Conservation (phyloP, 2,113 vertebrate species). For the Felis catus region DNA sequence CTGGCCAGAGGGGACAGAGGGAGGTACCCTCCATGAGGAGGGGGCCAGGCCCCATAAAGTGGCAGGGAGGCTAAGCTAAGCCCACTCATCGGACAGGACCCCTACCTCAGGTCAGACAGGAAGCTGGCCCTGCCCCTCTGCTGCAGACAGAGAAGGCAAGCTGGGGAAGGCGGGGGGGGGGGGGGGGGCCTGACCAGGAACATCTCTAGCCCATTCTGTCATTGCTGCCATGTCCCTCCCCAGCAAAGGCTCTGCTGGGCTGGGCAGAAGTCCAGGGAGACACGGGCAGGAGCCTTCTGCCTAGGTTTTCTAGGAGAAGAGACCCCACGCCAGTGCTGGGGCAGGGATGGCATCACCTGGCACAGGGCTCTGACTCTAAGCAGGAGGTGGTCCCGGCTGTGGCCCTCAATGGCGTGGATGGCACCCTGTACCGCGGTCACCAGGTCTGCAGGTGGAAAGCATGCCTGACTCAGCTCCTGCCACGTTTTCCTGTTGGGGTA, state of each 20-base stretch:
- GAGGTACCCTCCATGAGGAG: background rate
- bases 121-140: background rate
- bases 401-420: conserved; percentile 63
- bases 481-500: conserved; percentile 65
- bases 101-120: background rate
- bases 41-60: background rate
- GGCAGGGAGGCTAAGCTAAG: background rate
- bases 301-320: background rate
- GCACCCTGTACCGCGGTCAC: conserved; percentile 34
- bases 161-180: background rate
- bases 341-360: background rate
- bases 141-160: background rate
- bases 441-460: conserved; percentile 33
- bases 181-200: background rate
- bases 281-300: background rate
- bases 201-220: too few species aligned
- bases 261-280: background rate
- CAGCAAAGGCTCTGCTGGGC: background rate
- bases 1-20: background rate
- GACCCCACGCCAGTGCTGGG: background rate
- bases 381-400: background rate
- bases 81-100: background rate
- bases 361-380: conserved; percentile 59
- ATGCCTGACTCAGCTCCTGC: conserved; percentile 63
- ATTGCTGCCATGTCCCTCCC: background rate